Base-by-base conservation (phyloP, 1,140 invertebrate genomes). In the Drosophila erecta region DNA sequence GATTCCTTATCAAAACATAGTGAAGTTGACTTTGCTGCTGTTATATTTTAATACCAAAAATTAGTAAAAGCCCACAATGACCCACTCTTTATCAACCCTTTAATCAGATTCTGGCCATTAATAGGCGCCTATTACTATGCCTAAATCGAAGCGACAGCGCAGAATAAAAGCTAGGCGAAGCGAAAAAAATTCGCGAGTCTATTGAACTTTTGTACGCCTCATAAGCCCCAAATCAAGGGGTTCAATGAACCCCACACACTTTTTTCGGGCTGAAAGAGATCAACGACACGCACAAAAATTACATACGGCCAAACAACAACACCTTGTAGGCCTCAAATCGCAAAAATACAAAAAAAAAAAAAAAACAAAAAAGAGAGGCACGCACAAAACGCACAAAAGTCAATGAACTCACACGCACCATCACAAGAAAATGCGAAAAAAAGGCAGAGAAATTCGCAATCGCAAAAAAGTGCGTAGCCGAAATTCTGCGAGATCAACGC, bases 211-310 rank as follows among this genome's bases (percentile, higher is more conserved):
- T 56, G 57, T 54, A 51, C 67, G 77, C 33, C 37, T 40, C 43
- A 71, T 64, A 79, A 76, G 40, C 37, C 40, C 66, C 51, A 76
- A 72, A 62, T 30, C 66, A 71, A 24, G 59, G 62, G 57, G 84
- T 89, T 89, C 84, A 77, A 74, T 80, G 84, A 87, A 87, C 53
- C 40, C 43, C 27, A 58, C 46, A 76, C 27, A 41, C 41, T 43
- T 65, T 74, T 58, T 73, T 77, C 60, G 38, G 69, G 53, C 41
- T 60, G 41, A 84, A 77, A 84, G 84, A 87, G 84, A 87, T 87
- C 84, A 87, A 87, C 84, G 84, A 87, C 84, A 87, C 84, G 84
- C 84, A 87, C 84, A 67, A 78, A 83, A 79, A 80, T 57, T 62
- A 33, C 40, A 15, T 33, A 44, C 41, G 43, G 38, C 22, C 17